Evolutionary conservation across 2,797 vertebrate genomes (phyloP), one percentile per base, ranked within the genome.

Genomic region (Thunnus albacares): DNA sequence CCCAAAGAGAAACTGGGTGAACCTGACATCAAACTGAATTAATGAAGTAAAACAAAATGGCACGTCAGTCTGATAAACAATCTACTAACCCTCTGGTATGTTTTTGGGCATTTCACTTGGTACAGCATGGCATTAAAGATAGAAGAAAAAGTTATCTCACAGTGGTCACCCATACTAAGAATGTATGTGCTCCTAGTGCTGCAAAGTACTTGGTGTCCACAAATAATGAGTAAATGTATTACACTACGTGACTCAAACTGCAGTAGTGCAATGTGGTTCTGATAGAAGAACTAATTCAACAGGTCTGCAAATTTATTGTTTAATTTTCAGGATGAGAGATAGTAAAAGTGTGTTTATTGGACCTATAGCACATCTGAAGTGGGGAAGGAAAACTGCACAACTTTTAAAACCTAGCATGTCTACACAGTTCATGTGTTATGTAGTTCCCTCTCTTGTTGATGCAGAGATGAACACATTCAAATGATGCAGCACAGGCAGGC

Each of bases 301-400:
- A 47, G 22, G 53, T 72, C 33, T 65, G n/a, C 26, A 57, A 24
- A 72, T 63, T 6, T 66, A 58, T 53, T 14, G 35, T 57, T 77
- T 55, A 14, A 41, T 72, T 72, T 84, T 73, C 38, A 61, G 57
- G 9, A 28, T 63, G 30, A 57, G 14, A 14, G 24, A 53, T 45
- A 38, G 24, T 61, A 20, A 79, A 76, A 45, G 30, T 59, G 2
- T 66, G 67, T 81, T 76, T 41, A 56, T 72, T 66, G 35, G 5
- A 62, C 35, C 10, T 14, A 3, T 64, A 35, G 4, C 66, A 38
- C 24, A 43, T 22, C 49, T 71, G 6, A 10, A 70, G 22, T 45
- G n/a, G 11, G 2, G 5, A 64, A 72, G 62, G 4, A 47, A 26
- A 15, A 56, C 11, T 28, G 30, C 15, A 74, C 59, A 56, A 51